Conservation (phyloP, 1,140 invertebrate species). For the Drosophila orosa region DNA sequence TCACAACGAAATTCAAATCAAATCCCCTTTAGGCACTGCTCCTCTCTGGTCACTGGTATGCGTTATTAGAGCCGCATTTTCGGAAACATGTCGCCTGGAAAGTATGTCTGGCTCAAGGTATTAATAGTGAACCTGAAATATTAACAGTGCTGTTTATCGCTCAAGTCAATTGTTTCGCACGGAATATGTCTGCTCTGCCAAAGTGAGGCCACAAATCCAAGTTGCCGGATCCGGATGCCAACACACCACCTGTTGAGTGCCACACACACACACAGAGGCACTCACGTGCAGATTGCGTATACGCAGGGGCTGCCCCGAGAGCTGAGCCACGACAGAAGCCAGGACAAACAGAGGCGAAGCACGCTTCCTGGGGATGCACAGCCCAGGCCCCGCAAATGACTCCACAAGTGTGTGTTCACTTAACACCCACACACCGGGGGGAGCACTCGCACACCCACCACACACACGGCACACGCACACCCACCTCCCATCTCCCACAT, state of each 20-base stretch:
- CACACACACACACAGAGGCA: background rate
- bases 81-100: background rate
- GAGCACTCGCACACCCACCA: background rate
- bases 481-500: background rate
- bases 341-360: slow-evolving; percentile 36
- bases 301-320: slow-evolving; percentile 57
- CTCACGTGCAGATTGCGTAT: slow-evolving; percentile 47
- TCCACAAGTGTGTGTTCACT: slow-evolving; percentile 71
- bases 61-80: slow-evolving; percentile 1
- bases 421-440: slow-evolving; percentile 18
- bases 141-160: slow-evolving; percentile 25
- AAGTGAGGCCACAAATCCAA: slow-evolving; percentile 52
- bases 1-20: slow-evolving; percentile 73
- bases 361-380: slow-evolving; percentile 32
- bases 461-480: background rate
- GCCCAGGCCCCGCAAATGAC: slow-evolving; percentile 30
- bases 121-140: slow-evolving; percentile 20
- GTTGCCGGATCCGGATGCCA: background rate
- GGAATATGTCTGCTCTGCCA: background rate
- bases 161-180: slow-evolving; percentile 34
- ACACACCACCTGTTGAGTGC: slow-evolving; percentile 62
- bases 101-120: slow-evolving; percentile 27
- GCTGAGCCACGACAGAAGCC: slow-evolving; percentile 33
- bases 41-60: background rate
- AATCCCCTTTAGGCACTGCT: slow-evolving; percentile 30